phyloP scores from a whole-genome alignment of 35 echinoderm and acorn worm species.

The Amphiura filiformis region DNA sequence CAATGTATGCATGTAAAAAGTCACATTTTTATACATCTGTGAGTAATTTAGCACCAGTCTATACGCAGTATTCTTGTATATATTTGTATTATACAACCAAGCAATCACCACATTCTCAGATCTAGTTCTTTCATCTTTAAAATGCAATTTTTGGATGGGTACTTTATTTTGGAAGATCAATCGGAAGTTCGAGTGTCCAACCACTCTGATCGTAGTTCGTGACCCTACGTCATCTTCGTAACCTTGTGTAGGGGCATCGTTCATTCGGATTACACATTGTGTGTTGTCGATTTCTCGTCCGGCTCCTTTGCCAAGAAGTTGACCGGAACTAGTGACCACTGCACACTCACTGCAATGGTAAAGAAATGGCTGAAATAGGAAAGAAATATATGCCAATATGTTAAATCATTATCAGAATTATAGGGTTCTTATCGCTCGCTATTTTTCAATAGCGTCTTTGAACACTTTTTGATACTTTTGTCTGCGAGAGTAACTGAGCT shows the following conservation, averaged over 20 bases:
- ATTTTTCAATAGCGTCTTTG: not conserved
- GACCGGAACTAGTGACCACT: conserved; percentile 86
- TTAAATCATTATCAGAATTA: not conserved
- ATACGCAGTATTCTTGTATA: conserved; percentile 80
- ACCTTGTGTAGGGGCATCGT: conserved; percentile 74
- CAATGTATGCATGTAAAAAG: conserved; percentile 69
- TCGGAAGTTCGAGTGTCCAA: conserved; percentile 80
- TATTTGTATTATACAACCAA: conserved; percentile 81
- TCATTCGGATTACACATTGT: conserved; percentile 90
- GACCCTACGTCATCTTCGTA: conserved; percentile 69
- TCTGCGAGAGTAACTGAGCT: not conserved
- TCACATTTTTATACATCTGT: conserved; percentile 76
- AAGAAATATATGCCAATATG: not conserved
- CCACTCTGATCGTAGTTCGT: conserved; percentile 79
- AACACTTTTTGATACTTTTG: not conserved
- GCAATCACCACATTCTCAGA: conserved; percentile 62
- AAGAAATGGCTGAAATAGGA: conserved; percentile 46
- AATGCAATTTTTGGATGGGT: conserved; percentile 51
- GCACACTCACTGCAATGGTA: conserved; percentile 71
- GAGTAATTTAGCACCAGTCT: conserved; percentile 71
- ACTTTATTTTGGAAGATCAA: conserved; percentile 58
- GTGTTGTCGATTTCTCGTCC: conserved; percentile 79
- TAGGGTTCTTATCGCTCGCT: not conserved
- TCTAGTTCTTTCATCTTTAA: conserved; percentile 46
- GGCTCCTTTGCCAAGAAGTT: conserved; percentile 67